phyloP scores from a whole-genome alignment of 2,113 vertebrate species.

The Gila orcuttii region DNA sequence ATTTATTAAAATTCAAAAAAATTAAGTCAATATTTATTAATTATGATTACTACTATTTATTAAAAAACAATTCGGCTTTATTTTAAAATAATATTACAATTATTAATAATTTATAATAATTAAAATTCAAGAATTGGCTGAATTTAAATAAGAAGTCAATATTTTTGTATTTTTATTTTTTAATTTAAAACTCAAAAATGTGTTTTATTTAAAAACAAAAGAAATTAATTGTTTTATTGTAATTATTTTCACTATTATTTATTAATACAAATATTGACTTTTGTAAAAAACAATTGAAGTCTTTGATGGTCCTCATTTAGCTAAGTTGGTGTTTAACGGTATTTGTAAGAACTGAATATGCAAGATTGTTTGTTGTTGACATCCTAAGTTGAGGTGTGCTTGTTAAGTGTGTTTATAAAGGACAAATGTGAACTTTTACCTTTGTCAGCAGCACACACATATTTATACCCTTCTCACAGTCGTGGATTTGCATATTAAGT shows the following conservation, averaged over 20 bases:
- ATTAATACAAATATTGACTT: too few species aligned
- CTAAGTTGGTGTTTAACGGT: background rate
- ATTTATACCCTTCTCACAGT: background rate
- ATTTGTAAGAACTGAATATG: background rate
- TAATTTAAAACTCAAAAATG: too few species aligned
- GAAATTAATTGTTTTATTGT: background rate
- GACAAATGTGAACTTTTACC: conserved; percentile 34
- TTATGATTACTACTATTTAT: background rate
- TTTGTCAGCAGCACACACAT: background rate
- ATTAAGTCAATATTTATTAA: background rate
- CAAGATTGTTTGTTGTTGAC: conserved; percentile 30
- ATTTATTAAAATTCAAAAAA: too few species aligned
- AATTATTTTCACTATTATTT: too few species aligned
- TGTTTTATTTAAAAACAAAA: background rate
- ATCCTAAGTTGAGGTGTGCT: background rate
- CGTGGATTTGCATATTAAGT: background rate
- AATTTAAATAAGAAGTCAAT: too few species aligned
- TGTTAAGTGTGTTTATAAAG: conserved; percentile 19
- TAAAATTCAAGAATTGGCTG: background rate
- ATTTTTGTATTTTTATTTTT: too few species aligned
- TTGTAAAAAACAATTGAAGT: background rate
- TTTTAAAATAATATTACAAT: background rate
- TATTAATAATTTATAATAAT: background rate
- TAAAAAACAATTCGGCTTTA: background rate
- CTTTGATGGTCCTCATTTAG: background rate